These are phyloP conservation scores for Alloplasta piceator DNA, from an alignment of 2,888 invertebrate genomes.

Conservation along the genomic window DNA sequence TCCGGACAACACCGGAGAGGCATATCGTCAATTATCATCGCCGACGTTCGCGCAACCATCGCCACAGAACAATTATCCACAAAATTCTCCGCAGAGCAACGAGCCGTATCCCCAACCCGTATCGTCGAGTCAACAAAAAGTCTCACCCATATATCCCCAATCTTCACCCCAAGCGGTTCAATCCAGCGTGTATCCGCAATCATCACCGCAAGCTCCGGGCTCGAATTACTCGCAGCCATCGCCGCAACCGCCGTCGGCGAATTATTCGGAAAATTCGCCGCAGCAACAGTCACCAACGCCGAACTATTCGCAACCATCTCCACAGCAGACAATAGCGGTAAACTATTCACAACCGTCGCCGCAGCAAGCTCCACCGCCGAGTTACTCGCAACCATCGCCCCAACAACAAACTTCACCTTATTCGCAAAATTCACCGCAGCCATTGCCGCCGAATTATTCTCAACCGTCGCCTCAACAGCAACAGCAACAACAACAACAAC, in stretches of 20 bases:
- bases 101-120: conserved; percentile 78
- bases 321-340: conserved; percentile 80
- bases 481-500: conserved; percentile 63
- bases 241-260: conserved; percentile 77
- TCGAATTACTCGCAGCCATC: conserved; percentile 83
- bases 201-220: conserved; percentile 76
- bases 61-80: conserved; percentile 67
- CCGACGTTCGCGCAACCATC: conserved; percentile 66
- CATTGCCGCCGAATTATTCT: conserved; percentile 80
- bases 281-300: conserved; percentile 80
- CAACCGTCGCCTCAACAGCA: conserved; percentile 77
- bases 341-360: conserved; percentile 76
- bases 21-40: conserved; percentile 56
- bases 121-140: conserved; percentile 63
- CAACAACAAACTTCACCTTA: conserved; percentile 69
- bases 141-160: conserved; percentile 68
- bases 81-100: conserved; percentile 68
- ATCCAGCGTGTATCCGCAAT: conserved; percentile 72
- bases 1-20: conserved; percentile 71
- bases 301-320: conserved; percentile 82
- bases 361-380: conserved; percentile 68
- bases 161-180: conserved; percentile 70
- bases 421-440: conserved; percentile 67
- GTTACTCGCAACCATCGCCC: conserved; percentile 73
- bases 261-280: conserved; percentile 80